phyloP scores from a whole-genome alignment of 1,140 invertebrate genomes.

The Panulirus ornatus region DNA sequence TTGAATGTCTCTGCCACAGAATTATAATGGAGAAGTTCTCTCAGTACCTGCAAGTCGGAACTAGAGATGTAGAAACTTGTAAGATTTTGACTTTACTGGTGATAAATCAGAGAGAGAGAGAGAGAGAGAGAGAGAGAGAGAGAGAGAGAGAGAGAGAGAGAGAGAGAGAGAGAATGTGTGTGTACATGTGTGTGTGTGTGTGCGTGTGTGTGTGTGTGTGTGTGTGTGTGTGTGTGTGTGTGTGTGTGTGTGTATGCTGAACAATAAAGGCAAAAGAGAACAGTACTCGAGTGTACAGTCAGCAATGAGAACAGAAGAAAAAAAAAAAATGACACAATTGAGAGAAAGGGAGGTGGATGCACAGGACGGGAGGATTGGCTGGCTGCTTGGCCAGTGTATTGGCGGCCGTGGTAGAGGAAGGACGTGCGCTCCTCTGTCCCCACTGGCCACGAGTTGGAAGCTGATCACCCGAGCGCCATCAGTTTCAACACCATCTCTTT shows the following conservation, averaged over 20 bases:
- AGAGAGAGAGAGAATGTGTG: neutral
- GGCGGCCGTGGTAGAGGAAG: conserved; percentile 14
- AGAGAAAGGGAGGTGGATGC: conserved; percentile 26
- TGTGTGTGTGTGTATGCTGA: too few species aligned
- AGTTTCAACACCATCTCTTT: neutral
- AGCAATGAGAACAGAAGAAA: conserved; percentile 3
- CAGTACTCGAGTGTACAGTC: conserved; percentile 2
- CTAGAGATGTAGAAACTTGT: too few species aligned
- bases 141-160: conserved; percentile 23
- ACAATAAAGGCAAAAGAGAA: neutral
- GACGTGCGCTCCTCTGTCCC: conserved; percentile 1
- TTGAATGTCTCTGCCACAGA: too few species aligned
- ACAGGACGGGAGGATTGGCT: neutral
- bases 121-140: conserved; percentile 9
- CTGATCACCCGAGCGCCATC: neutral
- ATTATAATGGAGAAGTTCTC: too few species aligned
- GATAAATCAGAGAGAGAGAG: neutral
- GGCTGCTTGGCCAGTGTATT: neutral
- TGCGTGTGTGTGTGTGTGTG: too few species aligned
- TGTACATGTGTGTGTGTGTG: too few species aligned
- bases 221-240: too few species aligned
- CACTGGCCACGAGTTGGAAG: neutral
- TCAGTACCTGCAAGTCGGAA: too few species aligned
- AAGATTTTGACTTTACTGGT: too few species aligned
- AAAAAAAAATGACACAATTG: conserved; percentile 22